phyloP scores from a whole-genome alignment of 2,113 vertebrate genomes.

The Pristiophorus japonicus region DNA sequence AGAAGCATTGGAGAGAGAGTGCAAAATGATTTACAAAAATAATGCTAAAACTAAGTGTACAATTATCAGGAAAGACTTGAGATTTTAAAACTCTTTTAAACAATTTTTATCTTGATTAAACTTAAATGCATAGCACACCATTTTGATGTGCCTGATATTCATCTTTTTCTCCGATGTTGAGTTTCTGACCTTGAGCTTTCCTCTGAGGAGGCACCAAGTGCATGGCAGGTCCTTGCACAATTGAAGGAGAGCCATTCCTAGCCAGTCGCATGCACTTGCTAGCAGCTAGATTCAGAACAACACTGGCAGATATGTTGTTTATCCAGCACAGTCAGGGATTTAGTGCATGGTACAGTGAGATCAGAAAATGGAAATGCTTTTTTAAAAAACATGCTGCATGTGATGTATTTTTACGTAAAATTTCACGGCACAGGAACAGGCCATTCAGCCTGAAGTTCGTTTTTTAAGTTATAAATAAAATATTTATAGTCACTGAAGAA shows the following conservation, averaged over 20 bases:
- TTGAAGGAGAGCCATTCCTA: not conserved
- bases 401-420: not conserved
- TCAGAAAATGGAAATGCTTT: not conserved
- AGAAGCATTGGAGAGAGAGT: not conserved
- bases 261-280: not conserved
- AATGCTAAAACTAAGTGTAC: no score
- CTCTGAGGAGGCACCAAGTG: not conserved
- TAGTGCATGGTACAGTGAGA: not conserved
- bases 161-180: not conserved
- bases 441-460: not conserved
- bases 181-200: not conserved
- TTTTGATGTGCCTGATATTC: not conserved
- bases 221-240: not conserved
- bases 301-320: not conserved
- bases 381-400: not conserved
- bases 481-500: not conserved
- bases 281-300: not conserved
- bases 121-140: no score
- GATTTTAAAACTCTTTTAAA: no score
- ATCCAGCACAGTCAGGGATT: not conserved
- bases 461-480: not conserved
- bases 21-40: no score
- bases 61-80: no score
- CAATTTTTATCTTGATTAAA: no score
- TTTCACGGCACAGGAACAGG: not conserved